Evolutionary conservation across 2,113 vertebrate genomes (phyloP).

Genomic region (Anhinga anhinga): DNA sequence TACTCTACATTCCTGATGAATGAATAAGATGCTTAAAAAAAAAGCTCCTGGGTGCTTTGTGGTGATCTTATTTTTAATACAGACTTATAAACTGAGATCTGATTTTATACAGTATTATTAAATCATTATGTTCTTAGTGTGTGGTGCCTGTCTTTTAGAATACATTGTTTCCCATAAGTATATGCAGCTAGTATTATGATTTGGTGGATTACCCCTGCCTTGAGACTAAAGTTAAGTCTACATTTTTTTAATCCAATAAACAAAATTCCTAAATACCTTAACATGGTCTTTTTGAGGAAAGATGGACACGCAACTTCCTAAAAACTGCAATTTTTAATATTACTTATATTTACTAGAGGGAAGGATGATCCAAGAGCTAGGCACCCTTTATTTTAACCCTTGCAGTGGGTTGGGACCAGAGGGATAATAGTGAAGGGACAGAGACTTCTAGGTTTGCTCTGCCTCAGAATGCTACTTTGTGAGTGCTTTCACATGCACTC

Average conservation of each 20-base stretch:
- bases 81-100: background rate
- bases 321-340: background rate
- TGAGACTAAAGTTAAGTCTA: background rate
- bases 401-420: background rate
- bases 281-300: background rate
- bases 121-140: background rate
- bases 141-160: background rate
- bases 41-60: slow-evolving; percentile 29
- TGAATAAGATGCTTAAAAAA: slow-evolving; percentile 70
- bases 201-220: background rate
- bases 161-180: background rate
- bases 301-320: background rate
- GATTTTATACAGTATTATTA: background rate
- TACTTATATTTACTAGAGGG: background rate
- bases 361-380: background rate
- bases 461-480: background rate
- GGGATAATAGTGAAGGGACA: background rate
- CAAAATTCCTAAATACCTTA: background rate
- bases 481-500: background rate
- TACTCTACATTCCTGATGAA: slow-evolving; percentile 69
- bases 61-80: slow-evolving; percentile 64
- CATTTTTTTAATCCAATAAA: background rate
- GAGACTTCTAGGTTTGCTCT: background rate
- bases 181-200: background rate
- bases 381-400: background rate